These are phyloP conservation scores for Lepidochrysops patricia DNA, from an alignment of 2,888 invertebrate genomes.

Conservation along the genomic window DNA sequence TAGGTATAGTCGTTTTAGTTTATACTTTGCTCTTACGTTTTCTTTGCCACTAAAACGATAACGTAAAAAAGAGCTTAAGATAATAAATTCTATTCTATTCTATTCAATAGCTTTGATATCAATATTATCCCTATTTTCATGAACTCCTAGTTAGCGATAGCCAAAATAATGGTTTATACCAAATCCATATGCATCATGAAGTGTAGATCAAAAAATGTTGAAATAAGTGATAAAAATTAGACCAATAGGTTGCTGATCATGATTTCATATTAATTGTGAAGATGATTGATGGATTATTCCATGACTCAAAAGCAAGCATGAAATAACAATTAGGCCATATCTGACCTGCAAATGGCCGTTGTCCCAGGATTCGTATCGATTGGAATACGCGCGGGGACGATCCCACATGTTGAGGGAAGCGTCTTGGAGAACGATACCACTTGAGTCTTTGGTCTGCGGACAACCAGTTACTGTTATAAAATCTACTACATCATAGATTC, in stretches of 20 bases:
- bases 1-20: too few species aligned
- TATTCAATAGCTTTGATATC: not conserved
- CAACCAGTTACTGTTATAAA: slow-evolving; percentile 27
- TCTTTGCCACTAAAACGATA: too few species aligned
- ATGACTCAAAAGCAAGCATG: not conserved
- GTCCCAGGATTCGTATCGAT: slow-evolving; percentile 89
- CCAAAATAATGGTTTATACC: too few species aligned
- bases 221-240: not conserved
- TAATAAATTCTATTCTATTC: too few species aligned
- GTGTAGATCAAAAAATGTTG: too few species aligned
- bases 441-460: slow-evolving; percentile 80
- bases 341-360: slow-evolving; percentile 66
- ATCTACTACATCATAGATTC: not conserved
- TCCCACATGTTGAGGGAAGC: slow-evolving; percentile 86
- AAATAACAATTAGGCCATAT: slow-evolving; percentile 27
- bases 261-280: not conserved
- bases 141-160: not conserved
- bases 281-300: not conserved
- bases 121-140: not conserved
- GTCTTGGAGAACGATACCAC: slow-evolving; percentile 79
- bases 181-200: too few species aligned
- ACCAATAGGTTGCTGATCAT: not conserved
- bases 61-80: too few species aligned
- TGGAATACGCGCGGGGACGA: slow-evolving; percentile 85
- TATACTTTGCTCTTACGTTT: too few species aligned